A percentile compares a stretch with the other conserved stretches of the same genome.
These are phyloP conservation scores for Danio tinwini DNA, from an alignment of 2,797 vertebrate genomes.

Conservation along the genomic window DNA sequence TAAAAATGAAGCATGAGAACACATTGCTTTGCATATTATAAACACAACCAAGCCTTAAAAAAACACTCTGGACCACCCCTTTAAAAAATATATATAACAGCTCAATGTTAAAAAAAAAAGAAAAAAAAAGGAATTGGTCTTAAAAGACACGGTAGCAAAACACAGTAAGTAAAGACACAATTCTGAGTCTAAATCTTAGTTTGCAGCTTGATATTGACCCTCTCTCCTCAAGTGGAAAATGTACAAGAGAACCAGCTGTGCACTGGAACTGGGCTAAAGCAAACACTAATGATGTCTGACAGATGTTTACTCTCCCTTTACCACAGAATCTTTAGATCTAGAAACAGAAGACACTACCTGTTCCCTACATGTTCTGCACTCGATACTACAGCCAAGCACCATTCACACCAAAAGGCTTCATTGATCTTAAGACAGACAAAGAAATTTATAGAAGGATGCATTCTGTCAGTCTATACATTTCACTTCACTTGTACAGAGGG, in stretches of 20 bases:
- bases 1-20: too few relatives aligned
- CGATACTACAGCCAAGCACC: neutral
- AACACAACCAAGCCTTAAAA: too few relatives aligned
- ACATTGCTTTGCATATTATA: too few relatives aligned
- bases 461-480: too few relatives aligned
- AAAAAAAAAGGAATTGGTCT: too few relatives aligned
- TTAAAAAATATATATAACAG: too few relatives aligned
- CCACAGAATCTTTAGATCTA: conserved; percentile 55
- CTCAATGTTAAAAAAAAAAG: too few relatives aligned
- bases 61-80: too few relatives aligned
- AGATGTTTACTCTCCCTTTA: conserved; percentile 60
- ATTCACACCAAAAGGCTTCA: neutral
- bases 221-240: conserved; percentile 65
- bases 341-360: conserved; percentile 43
- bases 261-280: conserved; percentile 48
- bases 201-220: conserved; percentile 64
- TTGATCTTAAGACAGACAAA: neutral
- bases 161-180: conserved; percentile 28
- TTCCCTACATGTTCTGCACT: neutral
- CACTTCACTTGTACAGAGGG: too few relatives aligned
- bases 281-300: conserved; percentile 63
- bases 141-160: neutral
- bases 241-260: conserved; percentile 65
- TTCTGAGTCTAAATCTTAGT: conserved; percentile 46
- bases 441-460: neutral